phyloP scores from a whole-genome alignment of 1,140 invertebrate species.

The Copidosoma floridanum region DNA sequence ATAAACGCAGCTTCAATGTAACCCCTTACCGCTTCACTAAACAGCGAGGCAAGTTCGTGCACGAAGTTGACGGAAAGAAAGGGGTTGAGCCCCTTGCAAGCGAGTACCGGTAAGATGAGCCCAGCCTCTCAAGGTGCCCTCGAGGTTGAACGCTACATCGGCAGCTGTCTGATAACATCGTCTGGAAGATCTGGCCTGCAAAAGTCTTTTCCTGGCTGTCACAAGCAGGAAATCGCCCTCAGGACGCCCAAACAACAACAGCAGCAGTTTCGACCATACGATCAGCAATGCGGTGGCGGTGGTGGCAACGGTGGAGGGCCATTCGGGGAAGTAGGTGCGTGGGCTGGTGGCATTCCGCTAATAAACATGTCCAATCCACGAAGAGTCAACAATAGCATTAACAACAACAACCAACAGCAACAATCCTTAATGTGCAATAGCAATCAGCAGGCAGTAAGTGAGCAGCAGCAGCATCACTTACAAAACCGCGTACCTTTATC shows the following conservation, averaged over 20 bases:
- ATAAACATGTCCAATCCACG: conserved; percentile 61
- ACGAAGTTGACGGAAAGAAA: neutral
- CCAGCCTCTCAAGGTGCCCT: conserved; percentile 61
- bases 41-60: too few relatives aligned
- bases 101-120: conserved; percentile 61
- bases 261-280: conserved; percentile 31
- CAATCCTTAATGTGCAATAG: conserved; percentile 39
- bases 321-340: conserved; percentile 45
- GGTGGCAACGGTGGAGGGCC: too few relatives aligned
- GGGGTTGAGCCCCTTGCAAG: neutral
- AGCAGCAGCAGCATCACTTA: conserved; percentile 38
- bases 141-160: conserved; percentile 67
- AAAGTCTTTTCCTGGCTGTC: conserved; percentile 29
- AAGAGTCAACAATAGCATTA: too few relatives aligned
- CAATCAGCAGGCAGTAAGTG: conserved; percentile 28
- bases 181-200: conserved; percentile 48
- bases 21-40: too few relatives aligned
- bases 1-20: too few relatives aligned
- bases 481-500: conserved; percentile 59
- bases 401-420: conserved; percentile 51
- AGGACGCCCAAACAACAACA: too few relatives aligned
- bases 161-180: conserved; percentile 64
- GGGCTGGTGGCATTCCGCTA: conserved; percentile 66
- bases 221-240: conserved; percentile 14
- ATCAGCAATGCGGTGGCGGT: conserved; percentile 41